Conservation (phyloP, 92 coral and sea anemone genomes). For the Epizoanthus stellaris region DNA sequence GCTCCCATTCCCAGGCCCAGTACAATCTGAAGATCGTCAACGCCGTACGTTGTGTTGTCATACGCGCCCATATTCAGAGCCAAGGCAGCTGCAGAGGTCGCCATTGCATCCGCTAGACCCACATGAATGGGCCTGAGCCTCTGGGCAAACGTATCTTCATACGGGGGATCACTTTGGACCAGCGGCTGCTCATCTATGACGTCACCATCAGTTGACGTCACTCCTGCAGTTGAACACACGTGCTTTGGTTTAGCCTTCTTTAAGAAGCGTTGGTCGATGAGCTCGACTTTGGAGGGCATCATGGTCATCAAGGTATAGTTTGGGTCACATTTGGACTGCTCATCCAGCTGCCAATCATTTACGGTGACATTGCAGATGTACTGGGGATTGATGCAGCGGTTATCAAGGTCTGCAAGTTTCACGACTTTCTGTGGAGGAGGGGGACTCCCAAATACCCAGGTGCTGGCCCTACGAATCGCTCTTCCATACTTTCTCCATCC, state of each 20-base stretch:
- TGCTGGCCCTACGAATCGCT: not conserved
- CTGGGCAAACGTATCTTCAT: too few relatives aligned
- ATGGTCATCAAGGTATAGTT: constrained; percentile 43
- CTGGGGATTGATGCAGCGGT: constrained; percentile 48
- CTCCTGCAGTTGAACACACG: too few relatives aligned
- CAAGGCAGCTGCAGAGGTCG: constrained; percentile 64
- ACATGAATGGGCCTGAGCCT: constrained; percentile 51
- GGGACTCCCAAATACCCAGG: not conserved
- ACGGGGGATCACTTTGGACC: too few relatives aligned
- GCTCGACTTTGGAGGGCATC: constrained; percentile 44
- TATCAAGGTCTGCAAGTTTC: constrained; percentile 42
- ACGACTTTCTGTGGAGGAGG: too few relatives aligned
- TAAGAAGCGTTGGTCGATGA: constrained; percentile 28
- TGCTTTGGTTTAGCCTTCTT: too few relatives aligned
- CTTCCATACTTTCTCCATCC: not conserved
- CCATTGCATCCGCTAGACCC: constrained; percentile 56
- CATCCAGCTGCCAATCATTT: constrained; percentile 61
- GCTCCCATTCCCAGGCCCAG: constrained; percentile 49
- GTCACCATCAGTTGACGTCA: too few relatives aligned
- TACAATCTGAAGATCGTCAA: constrained; percentile 57
- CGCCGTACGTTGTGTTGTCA: constrained; percentile 38
- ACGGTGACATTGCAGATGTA: constrained; percentile 67
- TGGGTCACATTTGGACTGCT: not conserved
- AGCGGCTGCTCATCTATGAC: too few relatives aligned
- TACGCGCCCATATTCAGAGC: constrained; percentile 60